A percentile compares a stretch with the other conserved stretches of the same genome.
Evolutionary conservation across 2,888 invertebrate species (phyloP).

Genomic region (Antheraea assamensis): DNA sequence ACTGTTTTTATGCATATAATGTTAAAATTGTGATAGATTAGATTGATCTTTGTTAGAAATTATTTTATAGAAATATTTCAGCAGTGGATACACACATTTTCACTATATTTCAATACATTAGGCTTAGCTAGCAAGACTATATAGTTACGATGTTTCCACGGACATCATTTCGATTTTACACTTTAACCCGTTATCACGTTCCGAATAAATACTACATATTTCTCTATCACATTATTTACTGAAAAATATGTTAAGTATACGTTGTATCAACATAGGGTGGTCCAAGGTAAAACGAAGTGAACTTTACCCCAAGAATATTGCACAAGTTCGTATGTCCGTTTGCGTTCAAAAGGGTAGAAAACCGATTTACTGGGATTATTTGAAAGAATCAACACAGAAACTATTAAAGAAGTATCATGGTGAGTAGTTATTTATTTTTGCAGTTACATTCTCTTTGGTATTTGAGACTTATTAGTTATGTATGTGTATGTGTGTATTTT

Average conservation of each 20-base stretch:
- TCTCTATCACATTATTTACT: background rate
- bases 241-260: slow-evolving; percentile 1
- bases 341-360: background rate
- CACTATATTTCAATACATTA: too few relatives aligned
- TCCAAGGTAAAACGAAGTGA: slow-evolving; percentile 4
- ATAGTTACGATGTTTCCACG: background rate
- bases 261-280: background rate
- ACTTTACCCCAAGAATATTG: background rate
- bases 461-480: background rate
- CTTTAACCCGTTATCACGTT: background rate
- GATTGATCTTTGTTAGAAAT: too few relatives aligned
- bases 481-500: background rate
- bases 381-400: background rate
- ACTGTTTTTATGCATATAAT: too few relatives aligned
- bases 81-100: too few relatives aligned
- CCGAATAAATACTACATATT: background rate
- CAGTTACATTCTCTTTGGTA: background rate
- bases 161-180: background rate
- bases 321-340: background rate
- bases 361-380: background rate
- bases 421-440: background rate
- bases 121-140: background rate
- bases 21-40: too few relatives aligned
- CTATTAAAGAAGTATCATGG: background rate
- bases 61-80: too few relatives aligned